A percentile compares a stretch with the other conserved stretches of the same genome.
Evolutionary conservation across 2,888 invertebrate species (phyloP).

Genomic region (Mamestra brassicae): DNA sequence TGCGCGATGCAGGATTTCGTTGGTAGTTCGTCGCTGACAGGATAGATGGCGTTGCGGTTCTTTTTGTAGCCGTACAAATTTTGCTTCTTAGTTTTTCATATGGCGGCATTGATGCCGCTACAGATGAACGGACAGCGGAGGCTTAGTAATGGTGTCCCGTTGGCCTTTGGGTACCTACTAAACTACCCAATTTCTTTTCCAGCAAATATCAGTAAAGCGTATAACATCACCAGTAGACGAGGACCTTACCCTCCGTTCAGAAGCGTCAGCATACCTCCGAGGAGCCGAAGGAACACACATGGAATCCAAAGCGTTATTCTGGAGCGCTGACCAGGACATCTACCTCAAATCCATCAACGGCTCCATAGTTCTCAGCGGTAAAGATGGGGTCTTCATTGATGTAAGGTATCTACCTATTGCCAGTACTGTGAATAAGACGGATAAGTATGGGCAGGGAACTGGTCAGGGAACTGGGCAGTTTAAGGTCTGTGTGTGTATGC

Average conservation of each 20-base stretch:
- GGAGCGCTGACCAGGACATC: constrained; percentile 95
- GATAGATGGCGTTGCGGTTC: too few species aligned
- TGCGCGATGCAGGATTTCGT: too few species aligned
- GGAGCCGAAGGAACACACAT: constrained; percentile 95
- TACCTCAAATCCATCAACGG: constrained; percentile 94
- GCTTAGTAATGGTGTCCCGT: too few species aligned
- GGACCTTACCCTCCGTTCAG: constrained; percentile 92
- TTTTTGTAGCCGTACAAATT: too few species aligned
- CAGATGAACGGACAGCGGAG: too few species aligned
- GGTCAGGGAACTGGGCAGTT: constrained; percentile 92
- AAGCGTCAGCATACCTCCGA: constrained; percentile 92
- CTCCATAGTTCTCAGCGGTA: constrained; percentile 93
- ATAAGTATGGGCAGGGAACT: constrained; percentile 68
- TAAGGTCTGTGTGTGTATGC: constrained; percentile 97
- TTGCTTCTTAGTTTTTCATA: too few species aligned
- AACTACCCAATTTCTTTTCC: constrained; percentile 35
- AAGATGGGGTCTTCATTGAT: constrained; percentile 93
- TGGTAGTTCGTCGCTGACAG: too few species aligned
- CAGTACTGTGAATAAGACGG: constrained; percentile 80
- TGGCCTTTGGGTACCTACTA: too few species aligned
- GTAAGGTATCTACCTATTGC: constrained; percentile 93
- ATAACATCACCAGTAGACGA: constrained; percentile 94
- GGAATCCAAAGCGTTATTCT: constrained; percentile 93
- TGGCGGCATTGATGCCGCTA: too few species aligned
- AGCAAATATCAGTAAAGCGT: constrained; percentile 93